Evolutionary conservation across 2,888 invertebrate species (phyloP).

Genomic region (Atethmia centrago): DNA sequence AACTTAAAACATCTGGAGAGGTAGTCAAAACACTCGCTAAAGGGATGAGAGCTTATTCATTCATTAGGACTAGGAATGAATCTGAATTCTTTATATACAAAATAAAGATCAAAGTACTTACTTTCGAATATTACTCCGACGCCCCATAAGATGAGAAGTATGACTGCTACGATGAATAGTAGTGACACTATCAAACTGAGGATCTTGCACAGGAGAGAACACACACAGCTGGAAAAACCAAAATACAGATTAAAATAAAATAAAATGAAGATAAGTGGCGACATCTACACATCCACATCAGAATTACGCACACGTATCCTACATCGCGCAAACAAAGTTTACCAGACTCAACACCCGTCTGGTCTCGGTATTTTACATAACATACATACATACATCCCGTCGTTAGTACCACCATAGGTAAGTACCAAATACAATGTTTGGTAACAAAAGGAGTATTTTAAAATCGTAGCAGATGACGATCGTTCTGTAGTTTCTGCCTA

Average conservation of each 20-base stretch:
- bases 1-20: no score
- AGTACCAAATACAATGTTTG: no score
- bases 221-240: conserved; percentile 79
- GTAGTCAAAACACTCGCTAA: background rate
- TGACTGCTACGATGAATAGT: conserved; percentile 79
- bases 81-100: background rate
- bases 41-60: background rate
- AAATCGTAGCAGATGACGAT: no score
- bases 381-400: background rate
- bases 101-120: conserved; percentile 35
- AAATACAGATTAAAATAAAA: conserved; percentile 18
- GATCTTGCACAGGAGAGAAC: conserved; percentile 82
- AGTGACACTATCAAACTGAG: conserved; percentile 80
- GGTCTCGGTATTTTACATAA: background rate
- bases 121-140: conserved; percentile 76
- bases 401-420: no score
- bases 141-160: conserved; percentile 83
- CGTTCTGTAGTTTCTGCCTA: background rate
- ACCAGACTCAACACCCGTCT: background rate
- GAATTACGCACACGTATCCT: background rate
- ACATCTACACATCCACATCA: background rate
- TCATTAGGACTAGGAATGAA: background rate
- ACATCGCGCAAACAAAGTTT: background rate
- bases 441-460: background rate
- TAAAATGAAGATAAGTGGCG: no score